Base-by-base conservation (phyloP, 1,140 invertebrate species). In the Glomeris maerens region DNA sequence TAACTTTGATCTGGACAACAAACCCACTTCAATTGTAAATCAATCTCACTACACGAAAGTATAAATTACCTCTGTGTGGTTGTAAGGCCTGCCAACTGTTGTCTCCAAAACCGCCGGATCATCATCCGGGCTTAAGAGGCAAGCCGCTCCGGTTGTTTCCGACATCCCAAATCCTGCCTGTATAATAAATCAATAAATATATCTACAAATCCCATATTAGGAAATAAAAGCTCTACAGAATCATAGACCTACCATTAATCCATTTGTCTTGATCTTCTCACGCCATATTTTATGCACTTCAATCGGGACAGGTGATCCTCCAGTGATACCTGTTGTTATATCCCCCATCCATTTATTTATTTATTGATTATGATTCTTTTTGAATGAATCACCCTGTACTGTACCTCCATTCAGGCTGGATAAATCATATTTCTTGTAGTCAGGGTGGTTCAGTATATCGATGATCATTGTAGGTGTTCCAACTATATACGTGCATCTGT, bases 11-110 rank as follows among this genome's bases (percentile, higher is more conserved):
- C 45, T 46, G n/a, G n/a, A n/a, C n/a, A n/a, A n/a, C n/a, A n/a
- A n/a, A n/a, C n/a, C n/a, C n/a, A n/a, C n/a, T n/a, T n/a, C n/a
- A n/a, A n/a, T n/a, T n/a, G n/a, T n/a, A n/a, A n/a, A n/a, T n/a
- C n/a, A n/a, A n/a, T n/a, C n/a, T n/a, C n/a, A n/a, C n/a, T n/a
- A n/a, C n/a, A n/a, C n/a, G n/a, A n/a, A n/a, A n/a, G n/a, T n/a
- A n/a, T n/a, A n/a, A n/a, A n/a, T 78, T 27, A 75, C 80, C 74
- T 96, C 92, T 0, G 78, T 53, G 61, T 94, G 83, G 58, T 87
- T 81, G 3, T 74, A 65, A 2, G 90, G 65, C 59, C 76, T 73
- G 0, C 91, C 90, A 17, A 95, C 81, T 0, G 83, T 85, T 13
- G 76, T 72, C 0, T 81, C 74, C 0, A 78, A 71, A 26, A 78